These are phyloP conservation scores for Lasioglossum albipes DNA, from an alignment of 1,140 invertebrate genomes.

Conservation along the genomic window DNA sequence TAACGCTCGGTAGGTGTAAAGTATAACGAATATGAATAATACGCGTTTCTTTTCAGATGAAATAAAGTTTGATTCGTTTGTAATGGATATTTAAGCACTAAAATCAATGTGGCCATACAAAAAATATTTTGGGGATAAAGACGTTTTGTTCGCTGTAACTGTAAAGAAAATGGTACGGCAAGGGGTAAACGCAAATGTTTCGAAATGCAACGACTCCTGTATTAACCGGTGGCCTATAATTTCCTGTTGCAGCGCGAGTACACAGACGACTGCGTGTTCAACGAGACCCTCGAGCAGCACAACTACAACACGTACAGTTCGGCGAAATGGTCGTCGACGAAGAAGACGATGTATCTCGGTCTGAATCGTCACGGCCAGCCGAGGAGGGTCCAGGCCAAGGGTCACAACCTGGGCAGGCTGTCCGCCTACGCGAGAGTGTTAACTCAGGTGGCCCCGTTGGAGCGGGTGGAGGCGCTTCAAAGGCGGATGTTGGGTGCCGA, in stretches of 20 bases:
- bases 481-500: conserved; percentile 66
- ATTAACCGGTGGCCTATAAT: conserved; percentile 49
- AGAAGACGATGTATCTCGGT: conserved; percentile 87
- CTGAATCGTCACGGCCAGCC: conserved; percentile 86
- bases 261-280: conserved; percentile 91
- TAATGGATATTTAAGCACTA: too few relatives aligned
- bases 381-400: conserved; percentile 85
- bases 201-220: not conserved
- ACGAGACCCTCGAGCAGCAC: conserved; percentile 90
- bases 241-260: conserved; percentile 89
- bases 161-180: too few relatives aligned
- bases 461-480: conserved; percentile 75
- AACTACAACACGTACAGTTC: conserved; percentile 93
- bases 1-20: too few relatives aligned
- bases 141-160: too few relatives aligned
- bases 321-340: conserved; percentile 85
- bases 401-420: conserved; percentile 85
- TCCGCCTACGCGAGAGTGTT: conserved; percentile 86
- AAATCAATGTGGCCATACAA: too few relatives aligned
- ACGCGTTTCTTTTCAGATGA: too few relatives aligned
- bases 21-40: too few relatives aligned
- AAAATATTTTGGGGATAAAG: too few relatives aligned
- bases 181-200: too few relatives aligned
- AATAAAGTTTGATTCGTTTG: too few relatives aligned
- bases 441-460: conserved; percentile 83